Base-by-base conservation (phyloP, 2,797 vertebrate genomes). In the Microctenopoma steveboyesi region DNA sequence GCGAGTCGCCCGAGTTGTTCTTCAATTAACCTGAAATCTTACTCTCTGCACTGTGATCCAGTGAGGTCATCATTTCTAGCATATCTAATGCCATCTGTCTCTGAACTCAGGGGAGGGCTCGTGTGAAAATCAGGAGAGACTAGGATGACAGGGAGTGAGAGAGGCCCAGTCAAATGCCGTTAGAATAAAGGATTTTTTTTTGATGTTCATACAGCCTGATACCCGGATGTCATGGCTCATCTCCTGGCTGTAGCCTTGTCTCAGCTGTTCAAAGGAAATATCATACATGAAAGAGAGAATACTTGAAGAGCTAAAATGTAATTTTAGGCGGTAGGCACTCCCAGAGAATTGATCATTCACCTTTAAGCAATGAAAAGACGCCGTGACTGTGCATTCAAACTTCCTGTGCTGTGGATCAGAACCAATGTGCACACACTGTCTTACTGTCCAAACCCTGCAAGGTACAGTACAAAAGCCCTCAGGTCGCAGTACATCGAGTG, bases 201-300 rank as follows among this genome's bases (percentile, higher is more conserved):
- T 69, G 60, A 81, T 73, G 73, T 65, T 78, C 63, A 78, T 53
- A 72, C 64, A 45, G 56, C 35, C 45, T 60, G 53, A 70, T 68
- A 83, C 79, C 75, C 72, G 59, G 74, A 84, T 78, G 88, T 87
- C 78, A 89, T 87, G 90, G 83, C 72, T 64, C 65, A 48, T 87
- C 87, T 66, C 68, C 76, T 67, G 73, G 69, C 49, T 81, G 79
- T 80, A 58, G 77, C 50, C 69, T 76, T 72, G 72, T 76, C 77
- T 76, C 73, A 65, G 62, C 64, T 71, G 61, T 77, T 72, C 68
- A 76, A 83, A 77, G 81, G 74, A 57, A 72, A 61, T 86, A 84
- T 78, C 84, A 83, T 56, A 75, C 69, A 84, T 82, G 76, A 86
- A 89, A 88, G 74, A 76, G 50, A 30, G 48, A 61, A 67, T 80